A percentile compares a stretch with the other conserved stretches of the same genome.
Conservation (phyloP, 2,797 vertebrate species). For the Chanos chanos region DNA sequence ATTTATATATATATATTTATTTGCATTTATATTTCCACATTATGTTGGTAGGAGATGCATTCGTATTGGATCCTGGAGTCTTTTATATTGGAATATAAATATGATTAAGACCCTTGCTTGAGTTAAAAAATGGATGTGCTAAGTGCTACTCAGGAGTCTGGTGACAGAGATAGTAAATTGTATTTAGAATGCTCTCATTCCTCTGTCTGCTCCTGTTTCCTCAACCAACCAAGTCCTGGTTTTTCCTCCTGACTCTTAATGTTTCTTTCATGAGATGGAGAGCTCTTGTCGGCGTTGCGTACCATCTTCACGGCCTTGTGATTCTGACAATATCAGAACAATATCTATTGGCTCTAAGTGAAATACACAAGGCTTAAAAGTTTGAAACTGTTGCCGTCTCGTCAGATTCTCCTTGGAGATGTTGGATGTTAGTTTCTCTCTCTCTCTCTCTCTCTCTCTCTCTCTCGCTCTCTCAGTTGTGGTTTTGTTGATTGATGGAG, state of each 20-base stretch:
- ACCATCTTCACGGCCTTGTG: slow-evolving; percentile 18
- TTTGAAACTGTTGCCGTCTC: no score
- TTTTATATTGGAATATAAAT: slow-evolving; percentile 34
- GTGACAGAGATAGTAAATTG: neutral
- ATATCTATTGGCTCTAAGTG: slow-evolving; percentile 16
- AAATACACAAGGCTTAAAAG: no score
- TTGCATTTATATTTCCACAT: no score
- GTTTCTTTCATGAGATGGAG: slow-evolving; percentile 34
- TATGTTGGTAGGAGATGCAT: no score
- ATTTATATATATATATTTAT: no score
- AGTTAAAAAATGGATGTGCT: slow-evolving; percentile 32
- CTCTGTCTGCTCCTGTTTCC: slow-evolving; percentile 28
- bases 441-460: neutral
- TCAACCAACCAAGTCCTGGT: slow-evolving; percentile 1
- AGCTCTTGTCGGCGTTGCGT: slow-evolving; percentile 20
- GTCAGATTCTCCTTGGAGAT: no score
- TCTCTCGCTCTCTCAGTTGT: neutral
- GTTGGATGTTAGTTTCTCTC: neutral
- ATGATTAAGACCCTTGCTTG: slow-evolving; percentile 30
- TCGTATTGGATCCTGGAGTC: no score
- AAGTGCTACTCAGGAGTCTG: slow-evolving; percentile 38
- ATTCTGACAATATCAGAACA: slow-evolving; percentile 9
- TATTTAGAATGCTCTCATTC: slow-evolving; percentile 20
- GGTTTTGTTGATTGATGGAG: no score
- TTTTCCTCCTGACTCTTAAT: slow-evolving; percentile 16